Conservation (phyloP, 2,113 vertebrate species). For the Noctilio leporinus region DNA sequence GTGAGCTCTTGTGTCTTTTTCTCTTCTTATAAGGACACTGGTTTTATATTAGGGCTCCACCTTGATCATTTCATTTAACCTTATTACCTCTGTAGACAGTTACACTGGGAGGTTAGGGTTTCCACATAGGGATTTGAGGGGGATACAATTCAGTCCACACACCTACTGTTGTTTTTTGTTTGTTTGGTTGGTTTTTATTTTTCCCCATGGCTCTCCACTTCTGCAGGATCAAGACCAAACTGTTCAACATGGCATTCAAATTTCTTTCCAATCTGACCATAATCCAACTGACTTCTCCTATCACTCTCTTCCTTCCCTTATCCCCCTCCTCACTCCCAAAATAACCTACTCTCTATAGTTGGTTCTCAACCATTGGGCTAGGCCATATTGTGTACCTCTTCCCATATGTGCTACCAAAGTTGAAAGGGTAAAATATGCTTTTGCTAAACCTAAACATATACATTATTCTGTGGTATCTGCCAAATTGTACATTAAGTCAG, state of each 20-base stretch:
- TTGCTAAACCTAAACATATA: background rate
- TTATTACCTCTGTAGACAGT: background rate
- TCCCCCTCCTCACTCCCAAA: too few species aligned
- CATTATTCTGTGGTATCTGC: background rate
- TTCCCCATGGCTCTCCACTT: background rate
- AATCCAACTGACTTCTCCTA: background rate
- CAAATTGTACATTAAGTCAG: slow-evolving; percentile 7
- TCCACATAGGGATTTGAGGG: background rate
- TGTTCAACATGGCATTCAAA: background rate
- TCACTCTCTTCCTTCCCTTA: background rate
- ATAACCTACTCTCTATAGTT: background rate
- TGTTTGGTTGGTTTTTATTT: too few species aligned
- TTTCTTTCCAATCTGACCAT: background rate
- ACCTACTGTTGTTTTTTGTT: background rate
- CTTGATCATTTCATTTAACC: background rate
- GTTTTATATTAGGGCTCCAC: background rate
- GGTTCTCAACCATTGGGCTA: background rate
- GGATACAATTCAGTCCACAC: background rate
- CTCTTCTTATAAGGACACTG: background rate
- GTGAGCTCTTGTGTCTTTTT: background rate
- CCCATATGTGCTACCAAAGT: background rate
- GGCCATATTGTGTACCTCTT: background rate
- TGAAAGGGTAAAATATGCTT: background rate
- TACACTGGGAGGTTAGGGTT: background rate
- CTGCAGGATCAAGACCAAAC: background rate